These are phyloP conservation scores for Pandemis corylana DNA, from an alignment of 2,888 invertebrate species.

Conservation along the genomic window DNA sequence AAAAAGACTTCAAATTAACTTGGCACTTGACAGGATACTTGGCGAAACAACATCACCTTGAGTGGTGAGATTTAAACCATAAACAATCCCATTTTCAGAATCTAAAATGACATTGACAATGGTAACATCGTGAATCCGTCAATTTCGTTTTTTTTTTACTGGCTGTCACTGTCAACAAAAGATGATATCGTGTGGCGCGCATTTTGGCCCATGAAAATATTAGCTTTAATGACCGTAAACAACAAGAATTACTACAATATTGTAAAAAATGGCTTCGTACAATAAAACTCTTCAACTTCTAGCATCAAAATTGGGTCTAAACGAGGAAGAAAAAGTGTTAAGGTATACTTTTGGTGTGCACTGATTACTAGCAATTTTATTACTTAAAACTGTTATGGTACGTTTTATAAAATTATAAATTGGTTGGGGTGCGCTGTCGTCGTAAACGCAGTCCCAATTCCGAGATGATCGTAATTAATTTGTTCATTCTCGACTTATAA, in stretches of 20 bases:
- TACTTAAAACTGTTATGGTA: neutral
- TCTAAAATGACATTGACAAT: neutral
- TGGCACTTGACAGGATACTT: slow-evolving; percentile 15
- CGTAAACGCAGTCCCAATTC: too few species aligned
- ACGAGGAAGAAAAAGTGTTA: slow-evolving; percentile 71
- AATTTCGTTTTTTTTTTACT: neutral
- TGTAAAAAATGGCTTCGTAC: slow-evolving; percentile 58
- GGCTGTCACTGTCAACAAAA: neutral
- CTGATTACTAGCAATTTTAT: neutral
- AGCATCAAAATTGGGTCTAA: slow-evolving; percentile 71
- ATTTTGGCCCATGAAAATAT: neutral
- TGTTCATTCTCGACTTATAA: too few species aligned
- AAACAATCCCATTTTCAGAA: slow-evolving; percentile 3
- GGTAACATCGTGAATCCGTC: slow-evolving; percentile 29
- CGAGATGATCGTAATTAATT: too few species aligned
- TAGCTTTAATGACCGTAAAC: neutral
- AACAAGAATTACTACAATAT: neutral
- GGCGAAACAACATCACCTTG: neutral
- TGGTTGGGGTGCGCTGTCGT: neutral
- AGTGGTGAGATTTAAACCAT: slow-evolving; percentile 22
- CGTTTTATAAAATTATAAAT: neutral
- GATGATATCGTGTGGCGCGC: slow-evolving; percentile 16
- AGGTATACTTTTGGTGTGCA: slow-evolving; percentile 56
- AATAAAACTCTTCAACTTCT: slow-evolving; percentile 69
- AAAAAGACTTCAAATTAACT: neutral